These are phyloP conservation scores for Pristionchus fissidentatus DNA, from an alignment of 2,888 invertebrate species.

Conservation along the genomic window DNA sequence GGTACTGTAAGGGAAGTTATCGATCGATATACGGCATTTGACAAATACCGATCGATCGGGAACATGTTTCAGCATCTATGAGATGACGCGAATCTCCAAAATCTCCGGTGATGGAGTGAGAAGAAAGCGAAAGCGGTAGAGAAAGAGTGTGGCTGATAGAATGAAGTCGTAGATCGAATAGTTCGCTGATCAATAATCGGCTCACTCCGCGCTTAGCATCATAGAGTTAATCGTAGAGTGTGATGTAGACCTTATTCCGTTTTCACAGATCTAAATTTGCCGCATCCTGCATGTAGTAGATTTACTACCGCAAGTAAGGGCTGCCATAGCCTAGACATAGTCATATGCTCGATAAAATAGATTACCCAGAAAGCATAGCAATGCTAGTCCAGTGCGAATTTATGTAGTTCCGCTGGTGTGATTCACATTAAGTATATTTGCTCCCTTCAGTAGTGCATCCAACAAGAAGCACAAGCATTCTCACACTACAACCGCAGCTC, in stretches of 20 bases:
- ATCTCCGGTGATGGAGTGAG: constrained; percentile 27
- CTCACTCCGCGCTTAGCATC: too few relatives aligned
- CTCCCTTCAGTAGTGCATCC: neutral
- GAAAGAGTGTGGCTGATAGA: neutral
- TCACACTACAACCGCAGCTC: neutral
- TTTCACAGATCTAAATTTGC: too few relatives aligned
- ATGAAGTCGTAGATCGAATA: neutral
- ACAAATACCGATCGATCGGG: neutral
- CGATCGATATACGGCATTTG: neutral
- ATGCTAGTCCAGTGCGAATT: too few relatives aligned
- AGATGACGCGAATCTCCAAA: constrained; percentile 27
- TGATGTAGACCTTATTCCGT: too few relatives aligned
- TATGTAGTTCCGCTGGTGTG: neutral
- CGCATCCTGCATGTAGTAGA: neutral
- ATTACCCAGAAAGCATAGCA: too few relatives aligned
- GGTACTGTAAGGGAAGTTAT: neutral
- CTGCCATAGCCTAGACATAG: too few relatives aligned
- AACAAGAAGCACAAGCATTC: constrained; percentile 25
- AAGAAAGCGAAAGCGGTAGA: constrained; percentile 38
- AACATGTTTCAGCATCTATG: constrained; percentile 19
- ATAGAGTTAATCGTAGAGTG: too few relatives aligned
- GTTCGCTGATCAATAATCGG: too few relatives aligned
- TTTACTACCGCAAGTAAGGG: too few relatives aligned
- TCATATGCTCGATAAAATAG: too few relatives aligned
- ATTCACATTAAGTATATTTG: neutral